phyloP scores from a whole-genome alignment of 2,797 vertebrate genomes.

The Rhynchonycteris naso region DNA sequence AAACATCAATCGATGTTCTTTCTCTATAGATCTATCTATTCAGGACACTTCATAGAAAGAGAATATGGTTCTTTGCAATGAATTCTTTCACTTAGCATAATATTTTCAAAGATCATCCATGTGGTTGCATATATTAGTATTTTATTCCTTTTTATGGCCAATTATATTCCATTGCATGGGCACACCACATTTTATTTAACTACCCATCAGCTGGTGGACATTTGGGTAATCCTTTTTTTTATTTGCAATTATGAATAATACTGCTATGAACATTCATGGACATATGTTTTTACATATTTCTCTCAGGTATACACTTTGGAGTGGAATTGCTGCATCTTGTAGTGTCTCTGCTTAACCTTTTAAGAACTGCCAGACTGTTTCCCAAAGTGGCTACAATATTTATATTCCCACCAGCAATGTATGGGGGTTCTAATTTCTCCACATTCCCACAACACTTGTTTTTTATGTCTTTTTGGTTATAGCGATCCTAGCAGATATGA shows the following conservation, averaged over 20 bases:
- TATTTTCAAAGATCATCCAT: neutral
- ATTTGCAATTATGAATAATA: neutral
- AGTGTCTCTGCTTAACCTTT: neutral
- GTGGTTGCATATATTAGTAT: neutral
- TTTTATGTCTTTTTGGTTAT: neutral
- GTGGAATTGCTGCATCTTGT: neutral
- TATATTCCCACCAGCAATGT: neutral
- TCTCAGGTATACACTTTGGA: neutral
- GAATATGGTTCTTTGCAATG: neutral
- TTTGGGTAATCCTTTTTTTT: neutral
- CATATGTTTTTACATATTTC: neutral
- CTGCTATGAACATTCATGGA: neutral
- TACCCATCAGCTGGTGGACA: neutral
- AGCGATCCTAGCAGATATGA: neutral
- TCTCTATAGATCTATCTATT: neutral
- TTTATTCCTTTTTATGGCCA: slow-evolving; percentile 1
- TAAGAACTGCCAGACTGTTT: neutral
- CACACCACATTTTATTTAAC: neutral
- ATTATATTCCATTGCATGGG: neutral
- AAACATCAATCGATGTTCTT: neutral
- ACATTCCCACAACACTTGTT: neutral
- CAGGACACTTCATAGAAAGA: neutral
- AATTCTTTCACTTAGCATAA: neutral
- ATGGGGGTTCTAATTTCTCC: neutral
- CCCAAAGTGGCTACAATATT: neutral